Percentiles rank a stretch among this genome's conserved stretches.
phyloP scores from a whole-genome alignment of 2,888 invertebrate genomes.

The Lithophane leautieri region DNA sequence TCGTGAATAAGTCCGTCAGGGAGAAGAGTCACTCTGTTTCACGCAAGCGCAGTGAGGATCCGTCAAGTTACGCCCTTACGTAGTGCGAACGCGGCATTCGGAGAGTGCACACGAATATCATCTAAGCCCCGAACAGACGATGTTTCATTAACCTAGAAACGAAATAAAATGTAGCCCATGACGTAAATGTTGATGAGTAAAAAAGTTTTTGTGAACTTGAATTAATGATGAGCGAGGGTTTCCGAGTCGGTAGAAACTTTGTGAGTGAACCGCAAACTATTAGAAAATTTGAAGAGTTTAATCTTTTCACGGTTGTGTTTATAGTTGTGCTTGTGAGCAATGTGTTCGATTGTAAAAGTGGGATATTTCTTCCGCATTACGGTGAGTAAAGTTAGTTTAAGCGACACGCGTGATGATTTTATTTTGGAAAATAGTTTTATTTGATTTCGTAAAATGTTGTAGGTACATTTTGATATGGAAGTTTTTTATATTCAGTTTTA shows the following conservation, averaged over 20 bases:
- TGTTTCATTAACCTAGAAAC: constrained; percentile 77
- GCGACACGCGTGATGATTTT: constrained; percentile 33
- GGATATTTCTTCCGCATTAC: constrained; percentile 79
- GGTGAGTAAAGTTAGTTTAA: constrained; percentile 77
- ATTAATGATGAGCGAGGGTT: constrained; percentile 69
- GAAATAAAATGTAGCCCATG: constrained; percentile 70
- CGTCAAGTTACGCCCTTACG: constrained; percentile 84
- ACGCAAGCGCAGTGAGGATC: constrained; percentile 85
- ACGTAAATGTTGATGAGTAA: constrained; percentile 75
- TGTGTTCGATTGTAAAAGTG: constrained; percentile 81
- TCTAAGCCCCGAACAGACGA: constrained; percentile 64
- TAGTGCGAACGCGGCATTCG: constrained; percentile 83
- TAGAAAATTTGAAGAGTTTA: constrained; percentile 68
- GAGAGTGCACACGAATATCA: constrained; percentile 74
- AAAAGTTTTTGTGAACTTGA: constrained; percentile 77
- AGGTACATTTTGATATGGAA: not conserved
- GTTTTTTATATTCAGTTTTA: not conserved
- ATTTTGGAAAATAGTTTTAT: constrained; percentile 10
- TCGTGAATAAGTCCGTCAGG: constrained; percentile 88
- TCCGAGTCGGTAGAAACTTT: constrained; percentile 54
- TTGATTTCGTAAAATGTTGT: not conserved
- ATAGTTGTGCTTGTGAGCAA: constrained; percentile 78
- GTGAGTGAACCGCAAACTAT: constrained; percentile 60
- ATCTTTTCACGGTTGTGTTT: constrained; percentile 70
- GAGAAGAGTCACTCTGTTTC: constrained; percentile 86